Evolutionary conservation across 2,113 vertebrate species (phyloP).

Genomic region (Apodemus sylvaticus): DNA sequence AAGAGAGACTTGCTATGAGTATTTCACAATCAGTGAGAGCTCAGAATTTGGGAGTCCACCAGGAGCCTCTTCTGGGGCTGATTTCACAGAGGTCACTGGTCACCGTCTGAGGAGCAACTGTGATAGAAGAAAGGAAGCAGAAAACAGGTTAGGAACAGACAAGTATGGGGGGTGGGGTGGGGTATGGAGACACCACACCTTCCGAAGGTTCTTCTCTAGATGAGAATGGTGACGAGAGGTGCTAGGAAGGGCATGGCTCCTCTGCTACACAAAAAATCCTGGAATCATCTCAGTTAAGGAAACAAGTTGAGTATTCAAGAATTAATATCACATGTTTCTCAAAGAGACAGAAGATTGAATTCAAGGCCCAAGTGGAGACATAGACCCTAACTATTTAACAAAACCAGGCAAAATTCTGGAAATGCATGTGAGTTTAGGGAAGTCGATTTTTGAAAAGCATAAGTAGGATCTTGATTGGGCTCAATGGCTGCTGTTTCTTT

Average conservation of each 20-base stretch:
- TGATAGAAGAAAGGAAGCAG: neutral
- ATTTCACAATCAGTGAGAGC: neutral
- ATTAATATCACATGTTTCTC: neutral
- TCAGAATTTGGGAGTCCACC: neutral
- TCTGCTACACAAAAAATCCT: neutral
- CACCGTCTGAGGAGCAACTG: neutral
- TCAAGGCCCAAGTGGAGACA: neutral
- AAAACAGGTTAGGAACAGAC: neutral
- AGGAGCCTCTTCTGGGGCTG: neutral
- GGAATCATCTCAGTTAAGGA: neutral
- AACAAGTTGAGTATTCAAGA: neutral
- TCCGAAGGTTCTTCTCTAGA: neutral
- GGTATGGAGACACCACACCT: neutral
- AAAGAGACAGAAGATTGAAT: neutral
- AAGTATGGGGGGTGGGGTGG: neutral
- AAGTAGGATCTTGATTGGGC: neutral
- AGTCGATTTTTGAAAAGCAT: neutral
- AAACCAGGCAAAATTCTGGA: neutral
- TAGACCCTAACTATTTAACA: neutral
- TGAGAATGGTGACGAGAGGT: neutral
- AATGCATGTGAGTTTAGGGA: neutral
- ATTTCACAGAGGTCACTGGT: neutral
- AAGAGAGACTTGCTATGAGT: neutral
- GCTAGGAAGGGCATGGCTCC: neutral
- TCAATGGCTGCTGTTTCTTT: neutral